These are phyloP conservation scores for Xanthia togata DNA, from an alignment of 2,888 invertebrate genomes.

Conservation along the genomic window DNA sequence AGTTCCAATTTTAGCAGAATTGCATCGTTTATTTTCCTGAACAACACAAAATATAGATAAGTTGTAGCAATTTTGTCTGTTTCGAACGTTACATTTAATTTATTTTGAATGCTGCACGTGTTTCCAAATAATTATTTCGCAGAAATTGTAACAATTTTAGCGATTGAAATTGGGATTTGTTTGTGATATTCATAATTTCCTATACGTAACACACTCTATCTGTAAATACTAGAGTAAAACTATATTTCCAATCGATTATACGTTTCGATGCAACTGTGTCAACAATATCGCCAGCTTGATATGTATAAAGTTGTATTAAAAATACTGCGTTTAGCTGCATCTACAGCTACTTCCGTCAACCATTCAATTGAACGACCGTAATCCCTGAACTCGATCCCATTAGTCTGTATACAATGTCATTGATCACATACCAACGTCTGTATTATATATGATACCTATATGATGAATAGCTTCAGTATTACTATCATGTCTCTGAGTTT, in stretches of 20 bases:
- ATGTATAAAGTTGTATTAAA: conserved; percentile 9
- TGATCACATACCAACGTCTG: conserved; percentile 45
- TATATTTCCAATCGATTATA: not conserved
- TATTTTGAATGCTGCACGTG: conserved; percentile 13
- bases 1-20: conserved; percentile 14
- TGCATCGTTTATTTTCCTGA: conserved; percentile 13
- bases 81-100: conserved; percentile 23
- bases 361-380: conserved; percentile 51
- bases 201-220: not conserved
- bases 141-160: conserved; percentile 11
- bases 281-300: not conserved
- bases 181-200: not conserved
- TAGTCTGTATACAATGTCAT: conserved; percentile 49
- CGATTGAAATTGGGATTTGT: conserved; percentile 1
- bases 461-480: conserved; percentile 35
- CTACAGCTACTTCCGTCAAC: conserved; percentile 51
- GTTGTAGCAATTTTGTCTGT: conserved; percentile 22
- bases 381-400: conserved; percentile 57
- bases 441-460: conserved; percentile 9
- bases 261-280: not conserved
- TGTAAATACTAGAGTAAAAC: not conserved
- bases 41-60: conserved; percentile 20
- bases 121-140: conserved; percentile 26
- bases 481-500: conserved; percentile 3
- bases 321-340: conserved; percentile 28